Evolutionary conservation across 2,797 vertebrate species (phyloP).

Genomic region (Ceyx erithaca): DNA sequence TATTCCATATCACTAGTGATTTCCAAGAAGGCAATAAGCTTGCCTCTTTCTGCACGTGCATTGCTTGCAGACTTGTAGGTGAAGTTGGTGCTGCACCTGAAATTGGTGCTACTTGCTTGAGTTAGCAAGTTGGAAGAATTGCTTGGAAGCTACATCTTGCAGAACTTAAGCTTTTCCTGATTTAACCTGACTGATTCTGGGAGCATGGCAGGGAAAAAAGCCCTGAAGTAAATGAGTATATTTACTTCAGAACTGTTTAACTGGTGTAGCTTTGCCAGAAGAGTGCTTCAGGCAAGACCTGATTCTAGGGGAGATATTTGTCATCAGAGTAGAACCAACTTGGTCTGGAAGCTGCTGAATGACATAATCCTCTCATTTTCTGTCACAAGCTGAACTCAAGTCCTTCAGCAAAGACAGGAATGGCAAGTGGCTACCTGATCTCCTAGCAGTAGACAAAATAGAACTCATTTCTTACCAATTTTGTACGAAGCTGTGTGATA

Average conservation of each 20-base stretch:
- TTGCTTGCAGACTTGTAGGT: neutral
- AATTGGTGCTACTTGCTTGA: neutral
- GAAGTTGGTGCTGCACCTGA: neutral
- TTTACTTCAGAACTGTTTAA: neutral
- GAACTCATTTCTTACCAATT: neutral
- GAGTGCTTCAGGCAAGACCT: neutral
- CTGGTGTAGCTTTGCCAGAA: neutral
- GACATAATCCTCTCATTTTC: neutral
- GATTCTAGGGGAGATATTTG: neutral
- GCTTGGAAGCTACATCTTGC: neutral
- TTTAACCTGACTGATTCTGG: neutral
- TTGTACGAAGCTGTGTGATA: neutral
- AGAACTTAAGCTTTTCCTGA: neutral
- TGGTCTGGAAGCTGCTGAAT: neutral
- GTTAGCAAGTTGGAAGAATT: neutral
- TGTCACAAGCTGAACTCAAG: neutral
- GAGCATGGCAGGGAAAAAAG: neutral
- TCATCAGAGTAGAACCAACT: neutral
- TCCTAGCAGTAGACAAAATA: neutral
- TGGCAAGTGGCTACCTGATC: neutral
- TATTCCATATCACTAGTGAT: neutral
- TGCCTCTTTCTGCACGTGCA: neutral
- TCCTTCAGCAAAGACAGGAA: neutral
- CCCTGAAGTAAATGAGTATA: neutral
- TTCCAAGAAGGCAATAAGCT: neutral